A percentile compares a stretch with the other conserved stretches of the same genome.
These are phyloP conservation scores for Pomatostomus ruficeps DNA, from an alignment of 2,113 vertebrate species.

Conservation along the genomic window DNA sequence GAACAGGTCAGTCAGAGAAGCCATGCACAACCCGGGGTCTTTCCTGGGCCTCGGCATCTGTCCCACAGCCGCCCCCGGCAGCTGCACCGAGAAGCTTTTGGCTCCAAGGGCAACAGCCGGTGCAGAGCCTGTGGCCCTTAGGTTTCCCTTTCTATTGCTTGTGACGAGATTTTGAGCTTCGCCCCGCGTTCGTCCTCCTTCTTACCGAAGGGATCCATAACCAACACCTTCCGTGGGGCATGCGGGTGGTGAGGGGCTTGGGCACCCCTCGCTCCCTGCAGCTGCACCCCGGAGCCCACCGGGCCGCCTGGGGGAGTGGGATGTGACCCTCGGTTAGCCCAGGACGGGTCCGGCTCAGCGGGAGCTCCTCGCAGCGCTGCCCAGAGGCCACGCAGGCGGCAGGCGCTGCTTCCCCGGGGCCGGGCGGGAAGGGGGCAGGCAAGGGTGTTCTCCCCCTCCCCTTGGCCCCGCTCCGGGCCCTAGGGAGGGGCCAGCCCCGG, in stretches of 20 bases:
- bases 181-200: neutral
- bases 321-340: too few relatives aligned
- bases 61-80: neutral
- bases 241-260: neutral
- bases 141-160: neutral
- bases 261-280: neutral
- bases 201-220: neutral
- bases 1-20: neutral
- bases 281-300: neutral
- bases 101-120: neutral
- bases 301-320: fast-evolving
- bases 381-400: neutral
- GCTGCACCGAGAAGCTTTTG: neutral
- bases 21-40: fast-evolving
- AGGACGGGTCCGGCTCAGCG: fast-evolving
- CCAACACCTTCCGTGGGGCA: neutral
- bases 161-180: neutral
- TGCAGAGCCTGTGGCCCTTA: neutral
- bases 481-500: neutral
- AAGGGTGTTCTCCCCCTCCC: neutral
- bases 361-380: too few relatives aligned
- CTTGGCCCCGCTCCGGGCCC: neutral
- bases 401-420: neutral
- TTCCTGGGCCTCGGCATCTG: neutral
- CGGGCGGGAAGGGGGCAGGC: neutral